Evolutionary conservation across 2,888 invertebrate species (phyloP), one percentile per base, ranked within the genome.

Genomic region (Dascillus cervinus): DNA sequence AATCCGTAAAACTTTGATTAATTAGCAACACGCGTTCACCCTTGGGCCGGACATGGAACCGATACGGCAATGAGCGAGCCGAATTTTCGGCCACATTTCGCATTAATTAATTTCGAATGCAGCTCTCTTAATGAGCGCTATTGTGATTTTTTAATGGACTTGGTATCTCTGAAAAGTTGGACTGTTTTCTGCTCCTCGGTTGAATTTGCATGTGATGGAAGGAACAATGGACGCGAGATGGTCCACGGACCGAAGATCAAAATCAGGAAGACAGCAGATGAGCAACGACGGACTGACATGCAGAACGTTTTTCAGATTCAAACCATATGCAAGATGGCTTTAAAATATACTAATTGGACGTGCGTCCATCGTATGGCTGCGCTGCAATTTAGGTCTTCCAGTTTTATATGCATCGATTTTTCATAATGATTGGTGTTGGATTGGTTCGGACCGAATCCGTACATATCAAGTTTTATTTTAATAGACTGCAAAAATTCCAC

Each of bases 281-380:
- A 50, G 49, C 38, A 40, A 39, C 38, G 36, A 32, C 28, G 40
- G 43, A 44, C 45, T 39, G 39, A 24, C 40, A 34, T 37, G 39
- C 37, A 38, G 37, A 42, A 40, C 34, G 38, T 34, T 31, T 28
- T 37, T 52, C 50, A 56, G 57, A 59, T 55, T 56, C 55, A 57
- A 54, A 49, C 49, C 48, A 50, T 53, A 55, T 54, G 52, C 54
- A n/a, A 48, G 55, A 60, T 58, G 58, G 56, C 58, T 56, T 60
- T 55, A 60, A 60, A 62, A 58, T 58, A 55, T 60, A 60, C 60
- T 62, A 62, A 62, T 62, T 62, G 62, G 62, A 60, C 62, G 47
- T 57, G 50, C 49, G 58, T 60, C 62, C 53, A 55, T 60, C 52
- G 48, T 61, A 40, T 40, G 40, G 40, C 40, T 40, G 40, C 40